Conservation (phyloP, 2,113 vertebrate species). For the Varanus salvator region DNA sequence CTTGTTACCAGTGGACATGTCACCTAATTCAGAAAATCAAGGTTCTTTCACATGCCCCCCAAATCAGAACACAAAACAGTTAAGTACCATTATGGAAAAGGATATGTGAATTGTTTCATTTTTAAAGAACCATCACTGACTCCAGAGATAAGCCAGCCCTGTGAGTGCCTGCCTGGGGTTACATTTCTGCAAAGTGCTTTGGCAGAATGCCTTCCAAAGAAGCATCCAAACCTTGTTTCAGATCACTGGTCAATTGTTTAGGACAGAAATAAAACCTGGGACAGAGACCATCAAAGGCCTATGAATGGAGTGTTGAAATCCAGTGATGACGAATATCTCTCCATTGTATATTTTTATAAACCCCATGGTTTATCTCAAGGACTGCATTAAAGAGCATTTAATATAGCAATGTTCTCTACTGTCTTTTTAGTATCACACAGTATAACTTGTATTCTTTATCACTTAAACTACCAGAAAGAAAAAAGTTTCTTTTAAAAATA, state of each 20-base stretch:
- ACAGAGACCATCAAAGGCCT: conserved; percentile 18
- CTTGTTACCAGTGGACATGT: conserved; percentile 84
- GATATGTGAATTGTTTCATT: conserved; percentile 74
- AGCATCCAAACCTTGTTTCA: conserved; percentile 9
- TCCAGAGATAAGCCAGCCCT: conserved; percentile 44
- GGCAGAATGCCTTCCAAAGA: conserved; percentile 53
- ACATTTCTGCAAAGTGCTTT: conserved; percentile 60
- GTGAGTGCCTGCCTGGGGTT: conserved; percentile 58
- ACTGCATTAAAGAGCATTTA: conserved; percentile 8
- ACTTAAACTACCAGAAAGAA: not conserved
- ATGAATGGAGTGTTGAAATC: fast-evolving
- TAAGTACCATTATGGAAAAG: conserved; percentile 81
- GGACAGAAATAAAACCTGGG: conserved; percentile 33
- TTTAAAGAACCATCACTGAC: conserved; percentile 63
- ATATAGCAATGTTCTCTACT: not conserved
- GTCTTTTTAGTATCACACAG: not conserved
- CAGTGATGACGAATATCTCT: not conserved
- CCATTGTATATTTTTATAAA: not conserved
- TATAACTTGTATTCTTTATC: not conserved
- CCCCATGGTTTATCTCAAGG: fast-evolving
- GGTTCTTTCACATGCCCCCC: conserved; percentile 70
- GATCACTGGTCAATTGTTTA: conserved; percentile 55
- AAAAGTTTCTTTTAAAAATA: not conserved
- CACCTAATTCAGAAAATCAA: conserved; percentile 78
- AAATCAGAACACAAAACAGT: conserved; percentile 72